phyloP scores from a whole-genome alignment of 2,888 invertebrate species.

The Lagria hirta region DNA sequence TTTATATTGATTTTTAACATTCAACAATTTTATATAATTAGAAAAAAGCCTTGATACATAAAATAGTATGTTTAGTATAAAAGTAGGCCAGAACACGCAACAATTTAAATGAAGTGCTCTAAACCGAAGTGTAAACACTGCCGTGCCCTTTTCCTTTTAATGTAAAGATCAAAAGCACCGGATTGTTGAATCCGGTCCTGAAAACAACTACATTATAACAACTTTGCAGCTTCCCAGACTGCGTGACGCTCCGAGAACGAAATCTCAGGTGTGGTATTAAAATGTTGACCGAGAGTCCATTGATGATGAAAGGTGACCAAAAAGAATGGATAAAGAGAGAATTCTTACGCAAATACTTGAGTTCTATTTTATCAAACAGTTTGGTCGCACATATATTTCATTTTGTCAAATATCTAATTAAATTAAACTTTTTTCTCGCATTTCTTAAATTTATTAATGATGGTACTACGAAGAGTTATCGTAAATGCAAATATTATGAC shows the following conservation, averaged over 20 bases:
- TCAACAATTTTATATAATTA: conserved; percentile 22
- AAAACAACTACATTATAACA: conserved; percentile 8
- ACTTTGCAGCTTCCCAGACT: conserved; percentile 16
- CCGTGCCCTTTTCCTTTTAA: no score
- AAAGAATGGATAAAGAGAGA: conserved; percentile 13
- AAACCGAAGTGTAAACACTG: no score
- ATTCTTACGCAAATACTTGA: conserved; percentile 12
- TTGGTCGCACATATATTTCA: no score
- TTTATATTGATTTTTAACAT: conserved; percentile 22
- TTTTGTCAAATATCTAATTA: no score
- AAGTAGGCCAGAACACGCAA: conserved; percentile 15
- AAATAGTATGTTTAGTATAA: no score
- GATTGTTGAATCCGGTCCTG: conserved; percentile 10
- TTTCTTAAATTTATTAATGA: conserved; percentile 20
- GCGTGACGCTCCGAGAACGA: conserved; percentile 22
- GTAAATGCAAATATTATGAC: conserved; percentile 7
- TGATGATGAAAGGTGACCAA: conserved; percentile 21
- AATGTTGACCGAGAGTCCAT: conserved; percentile 21
- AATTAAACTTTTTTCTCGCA: no score
- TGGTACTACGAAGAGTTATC: conserved; percentile 1
- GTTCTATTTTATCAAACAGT: conserved; percentile 11
- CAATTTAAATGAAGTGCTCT: no score
- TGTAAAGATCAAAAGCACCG: conserved; percentile 1
- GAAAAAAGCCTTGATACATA: no score
- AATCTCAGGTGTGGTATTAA: conserved; percentile 23